Evolutionary conservation across 1,140 invertebrate genomes (phyloP).

Genomic region (Hydropsyche tenuis): DNA sequence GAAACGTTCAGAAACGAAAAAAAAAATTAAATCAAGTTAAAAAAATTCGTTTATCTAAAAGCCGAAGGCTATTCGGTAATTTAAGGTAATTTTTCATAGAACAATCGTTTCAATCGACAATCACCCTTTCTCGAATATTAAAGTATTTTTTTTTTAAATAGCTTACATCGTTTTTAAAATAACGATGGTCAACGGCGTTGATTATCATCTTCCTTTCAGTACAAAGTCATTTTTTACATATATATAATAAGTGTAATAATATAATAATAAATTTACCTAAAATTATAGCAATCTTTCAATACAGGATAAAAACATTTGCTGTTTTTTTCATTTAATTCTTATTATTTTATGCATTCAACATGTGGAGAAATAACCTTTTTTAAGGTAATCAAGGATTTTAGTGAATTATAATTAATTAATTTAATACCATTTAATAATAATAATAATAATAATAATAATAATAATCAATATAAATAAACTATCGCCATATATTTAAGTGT

Average conservation of each 20-base stretch:
- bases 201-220: conserved; percentile 41
- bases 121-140: background rate
- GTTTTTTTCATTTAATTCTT: conserved; percentile 27
- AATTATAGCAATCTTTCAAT: conserved; percentile 50
- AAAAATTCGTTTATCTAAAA: conserved; percentile 26
- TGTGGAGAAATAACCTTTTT: conserved; percentile 49
- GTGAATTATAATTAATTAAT: conserved; percentile 50
- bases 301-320: conserved; percentile 49
- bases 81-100: background rate
- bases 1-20: too few relatives aligned
- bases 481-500: conserved; percentile 51
- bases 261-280: conserved; percentile 45
- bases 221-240: conserved; percentile 36
- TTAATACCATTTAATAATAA: conserved; percentile 48
- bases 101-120: conserved; percentile 21
- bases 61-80: background rate
- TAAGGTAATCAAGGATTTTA: conserved; percentile 47
- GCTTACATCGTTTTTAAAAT: conserved; percentile 19
- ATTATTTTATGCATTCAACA: conserved; percentile 46
- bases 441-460: too few relatives aligned
- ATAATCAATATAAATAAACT: conserved; percentile 50
- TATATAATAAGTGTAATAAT: conserved; percentile 45
- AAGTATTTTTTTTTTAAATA: conserved; percentile 17
- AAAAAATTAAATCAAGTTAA: background rate
- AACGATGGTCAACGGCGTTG: conserved; percentile 27